These are phyloP conservation scores for Zaprionus kolodkinae DNA, from an alignment of 1,140 invertebrate species.

Conservation along the genomic window DNA sequence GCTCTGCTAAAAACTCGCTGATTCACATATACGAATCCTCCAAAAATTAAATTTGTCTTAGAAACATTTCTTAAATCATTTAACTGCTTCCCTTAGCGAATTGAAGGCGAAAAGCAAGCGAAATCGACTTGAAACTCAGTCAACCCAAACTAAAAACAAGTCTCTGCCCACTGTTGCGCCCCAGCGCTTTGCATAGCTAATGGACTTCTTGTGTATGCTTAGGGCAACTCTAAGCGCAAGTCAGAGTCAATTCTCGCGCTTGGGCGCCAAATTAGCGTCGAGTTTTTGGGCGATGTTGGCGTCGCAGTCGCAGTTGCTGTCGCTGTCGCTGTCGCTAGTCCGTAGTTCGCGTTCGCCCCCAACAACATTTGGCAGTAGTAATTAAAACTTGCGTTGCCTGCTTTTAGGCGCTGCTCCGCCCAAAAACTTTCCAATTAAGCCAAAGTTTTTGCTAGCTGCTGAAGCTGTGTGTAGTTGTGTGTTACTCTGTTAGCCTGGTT, in stretches of 20 bases:
- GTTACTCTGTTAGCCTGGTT: not conserved
- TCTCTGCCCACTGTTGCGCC: not conserved
- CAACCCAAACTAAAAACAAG: not conserved
- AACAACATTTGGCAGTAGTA: slow-evolving; percentile 73
- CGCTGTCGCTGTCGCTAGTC: too few relatives aligned
- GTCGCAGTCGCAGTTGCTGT: not conserved
- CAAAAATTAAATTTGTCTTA: too few relatives aligned
- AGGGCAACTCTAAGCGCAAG: slow-evolving; percentile 15
- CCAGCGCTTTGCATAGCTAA: slow-evolving; percentile 8
- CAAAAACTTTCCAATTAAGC: slow-evolving; percentile 79
- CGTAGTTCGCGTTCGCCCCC: not conserved
- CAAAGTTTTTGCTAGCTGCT: slow-evolving; percentile 60
- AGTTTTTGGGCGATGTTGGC: slow-evolving; percentile 12
- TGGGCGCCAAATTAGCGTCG: slow-evolving; percentile 75
- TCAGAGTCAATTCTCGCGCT: slow-evolving; percentile 69
- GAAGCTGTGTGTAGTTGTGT: not conserved
- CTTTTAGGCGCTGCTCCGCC: slow-evolving; percentile 65
- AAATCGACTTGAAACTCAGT: not conserved
- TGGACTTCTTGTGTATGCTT: slow-evolving; percentile 5
- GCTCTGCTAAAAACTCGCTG: too few relatives aligned
- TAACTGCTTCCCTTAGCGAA: too few relatives aligned
- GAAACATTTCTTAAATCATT: too few relatives aligned
- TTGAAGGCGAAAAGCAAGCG: not conserved
- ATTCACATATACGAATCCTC: too few relatives aligned
- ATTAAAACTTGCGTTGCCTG: slow-evolving; percentile 78